phyloP scores from a whole-genome alignment of 2,797 vertebrate genomes.

The Denticeps clupeoides region DNA sequence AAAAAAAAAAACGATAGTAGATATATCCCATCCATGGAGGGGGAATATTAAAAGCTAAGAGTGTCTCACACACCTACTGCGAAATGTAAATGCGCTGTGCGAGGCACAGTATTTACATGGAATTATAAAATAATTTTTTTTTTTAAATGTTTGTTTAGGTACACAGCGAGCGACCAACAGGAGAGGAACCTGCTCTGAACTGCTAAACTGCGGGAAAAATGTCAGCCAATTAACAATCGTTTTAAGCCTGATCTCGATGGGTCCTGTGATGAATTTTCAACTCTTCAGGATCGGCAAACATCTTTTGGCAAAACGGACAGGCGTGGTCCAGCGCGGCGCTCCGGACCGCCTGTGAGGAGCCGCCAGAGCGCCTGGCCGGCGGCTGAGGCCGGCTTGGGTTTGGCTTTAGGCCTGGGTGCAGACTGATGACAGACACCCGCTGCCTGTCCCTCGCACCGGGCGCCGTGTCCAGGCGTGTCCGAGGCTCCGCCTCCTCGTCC shows the following conservation, averaged over 20 bases:
- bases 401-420: conserved; percentile 14
- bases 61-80: too few relatives aligned
- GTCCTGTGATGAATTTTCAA: conserved; percentile 26
- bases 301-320: conserved; percentile 31
- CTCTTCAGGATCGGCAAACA: conserved; percentile 29
- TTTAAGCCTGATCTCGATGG: conserved; percentile 34
- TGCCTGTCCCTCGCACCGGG: conserved; percentile 6
- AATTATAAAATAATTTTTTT: too few relatives aligned
- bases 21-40: too few relatives aligned
- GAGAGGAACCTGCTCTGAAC: too few relatives aligned
- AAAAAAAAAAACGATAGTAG: too few relatives aligned
- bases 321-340: conserved; percentile 18
- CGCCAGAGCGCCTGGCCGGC: conserved; percentile 1
- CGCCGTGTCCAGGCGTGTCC: neutral
- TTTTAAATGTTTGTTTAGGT: too few relatives aligned
- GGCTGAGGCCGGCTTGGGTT: conserved; percentile 1
- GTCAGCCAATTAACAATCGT: neutral
- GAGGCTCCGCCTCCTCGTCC: neutral
- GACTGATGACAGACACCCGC: conserved; percentile 25
- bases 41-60: too few relatives aligned
- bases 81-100: too few relatives aligned
- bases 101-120: too few relatives aligned
- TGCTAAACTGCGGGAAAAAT: too few relatives aligned
- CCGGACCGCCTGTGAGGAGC: conserved; percentile 1
- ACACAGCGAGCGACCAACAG: too few relatives aligned